Conservation (phyloP, 53 echinoderm and acorn worm genomes). For the Luidia sarsii region DNA sequence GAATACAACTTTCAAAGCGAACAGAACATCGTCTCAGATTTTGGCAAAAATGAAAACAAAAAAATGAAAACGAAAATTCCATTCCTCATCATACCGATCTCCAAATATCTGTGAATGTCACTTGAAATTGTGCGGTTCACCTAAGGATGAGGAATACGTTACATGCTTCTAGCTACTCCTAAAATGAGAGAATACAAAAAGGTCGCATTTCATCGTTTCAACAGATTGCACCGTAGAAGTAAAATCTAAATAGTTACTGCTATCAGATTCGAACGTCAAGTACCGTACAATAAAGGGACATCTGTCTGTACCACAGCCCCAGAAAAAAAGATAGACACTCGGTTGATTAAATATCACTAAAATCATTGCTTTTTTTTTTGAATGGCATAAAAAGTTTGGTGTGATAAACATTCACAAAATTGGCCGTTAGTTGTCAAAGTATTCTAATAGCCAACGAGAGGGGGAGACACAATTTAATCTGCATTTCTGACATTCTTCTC, state of each 20-base stretch:
- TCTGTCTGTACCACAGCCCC: neutral
- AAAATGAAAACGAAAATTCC: conserved; percentile 16
- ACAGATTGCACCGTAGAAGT: conserved; percentile 36
- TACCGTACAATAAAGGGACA: conserved; percentile 6
- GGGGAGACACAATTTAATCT: no score
- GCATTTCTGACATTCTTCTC: no score
- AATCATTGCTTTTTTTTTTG: conserved; percentile 53
- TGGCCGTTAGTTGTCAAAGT: neutral
- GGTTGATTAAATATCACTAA: conserved; percentile 19
- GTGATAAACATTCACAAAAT: conserved; percentile 18
- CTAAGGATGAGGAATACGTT: neutral
- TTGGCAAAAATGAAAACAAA: conserved; percentile 31
- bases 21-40: conserved; percentile 7
- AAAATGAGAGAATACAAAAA: neutral
- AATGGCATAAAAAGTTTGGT: conserved; percentile 52
- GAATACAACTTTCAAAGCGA: neutral
- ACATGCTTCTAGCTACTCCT: neutral
- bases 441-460: no score
- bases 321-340: neutral
- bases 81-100: no score
- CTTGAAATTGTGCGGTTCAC: conserved; percentile 11
- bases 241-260: neutral
- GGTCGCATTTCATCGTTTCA: neutral
- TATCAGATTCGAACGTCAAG: conserved; percentile 1
- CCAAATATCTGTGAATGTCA: no score